Percentiles rank a stretch among this genome's conserved stretches.
Evolutionary conservation across 64 coral and sea anemone species (phyloP).

Genomic region (Stichodactyla helianthus): DNA sequence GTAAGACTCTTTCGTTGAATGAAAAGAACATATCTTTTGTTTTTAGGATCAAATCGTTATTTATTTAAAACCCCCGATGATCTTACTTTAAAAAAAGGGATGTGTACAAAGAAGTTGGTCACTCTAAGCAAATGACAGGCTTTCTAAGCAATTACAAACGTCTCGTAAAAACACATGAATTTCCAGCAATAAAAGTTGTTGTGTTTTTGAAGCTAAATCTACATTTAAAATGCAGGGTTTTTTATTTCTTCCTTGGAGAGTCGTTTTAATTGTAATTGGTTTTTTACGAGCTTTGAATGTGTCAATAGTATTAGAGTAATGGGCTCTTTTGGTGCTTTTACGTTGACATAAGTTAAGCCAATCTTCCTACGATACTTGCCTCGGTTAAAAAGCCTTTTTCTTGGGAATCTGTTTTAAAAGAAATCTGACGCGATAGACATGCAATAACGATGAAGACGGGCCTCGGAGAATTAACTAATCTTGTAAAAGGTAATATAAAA

Average conservation of each 20-base stretch:
- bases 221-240: not conserved
- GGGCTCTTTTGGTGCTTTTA: not conserved
- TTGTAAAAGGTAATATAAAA: not conserved
- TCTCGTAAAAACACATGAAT: too few relatives aligned
- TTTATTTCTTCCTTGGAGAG: not conserved
- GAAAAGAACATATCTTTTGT: not conserved
- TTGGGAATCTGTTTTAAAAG: too few relatives aligned
- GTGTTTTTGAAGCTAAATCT: not conserved
- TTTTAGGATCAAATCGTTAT: not conserved
- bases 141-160: too few relatives aligned
- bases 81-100: not conserved
- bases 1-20: not conserved
- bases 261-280: not conserved
- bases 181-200: not conserved
- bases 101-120: too few relatives aligned
- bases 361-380: not conserved
- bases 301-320: constrained; percentile 8
- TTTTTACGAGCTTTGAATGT: not conserved
- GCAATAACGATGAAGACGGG: not conserved
- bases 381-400: too few relatives aligned
- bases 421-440: too few relatives aligned
- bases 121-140: too few relatives aligned
- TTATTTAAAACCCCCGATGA: not conserved
- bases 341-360: not conserved
- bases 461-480: not conserved